Evolutionary conservation across 2,888 invertebrate species (phyloP).

Genomic region (Pseudococcus longispinus): DNA sequence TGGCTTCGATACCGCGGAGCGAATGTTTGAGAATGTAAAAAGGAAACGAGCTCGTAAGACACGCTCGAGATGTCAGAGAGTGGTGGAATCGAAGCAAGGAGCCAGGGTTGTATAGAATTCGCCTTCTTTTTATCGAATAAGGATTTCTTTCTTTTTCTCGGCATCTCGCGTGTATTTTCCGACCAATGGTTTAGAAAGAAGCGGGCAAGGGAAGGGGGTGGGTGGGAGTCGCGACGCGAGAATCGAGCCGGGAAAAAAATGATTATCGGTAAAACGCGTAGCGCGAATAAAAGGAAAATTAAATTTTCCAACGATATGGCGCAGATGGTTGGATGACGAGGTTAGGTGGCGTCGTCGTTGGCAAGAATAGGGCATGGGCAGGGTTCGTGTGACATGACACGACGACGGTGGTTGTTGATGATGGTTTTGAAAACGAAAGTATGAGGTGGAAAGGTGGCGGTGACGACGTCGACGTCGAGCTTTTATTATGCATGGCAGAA

Average conservation of each 20-base stretch:
- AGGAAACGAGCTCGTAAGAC: not conserved
- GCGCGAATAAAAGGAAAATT: conserved; percentile 10
- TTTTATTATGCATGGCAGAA: not conserved
- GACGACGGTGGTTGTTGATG: not conserved
- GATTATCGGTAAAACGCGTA: not conserved
- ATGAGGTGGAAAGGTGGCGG: not conserved
- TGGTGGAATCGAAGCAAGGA: not conserved
- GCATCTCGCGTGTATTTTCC: not conserved
- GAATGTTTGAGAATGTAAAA: not conserved
- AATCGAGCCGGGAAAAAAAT: not conserved
- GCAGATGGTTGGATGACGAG: not conserved
- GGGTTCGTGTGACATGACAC: not conserved
- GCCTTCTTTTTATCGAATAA: not conserved
- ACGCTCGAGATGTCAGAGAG: not conserved
- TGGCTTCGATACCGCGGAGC: not conserved
- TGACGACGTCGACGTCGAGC: not conserved
- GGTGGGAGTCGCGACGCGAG: not conserved
- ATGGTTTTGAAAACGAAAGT: conserved; percentile 25
- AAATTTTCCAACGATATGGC: not conserved
- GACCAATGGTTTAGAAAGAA: not conserved
- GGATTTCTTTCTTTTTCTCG: not conserved
- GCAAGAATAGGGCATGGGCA: not conserved
- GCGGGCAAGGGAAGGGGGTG: not conserved
- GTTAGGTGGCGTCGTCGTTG: not conserved
- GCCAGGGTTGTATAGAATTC: not conserved